Base-by-base conservation (phyloP, 2,113 vertebrate genomes). In the Taxidea taxus region DNA sequence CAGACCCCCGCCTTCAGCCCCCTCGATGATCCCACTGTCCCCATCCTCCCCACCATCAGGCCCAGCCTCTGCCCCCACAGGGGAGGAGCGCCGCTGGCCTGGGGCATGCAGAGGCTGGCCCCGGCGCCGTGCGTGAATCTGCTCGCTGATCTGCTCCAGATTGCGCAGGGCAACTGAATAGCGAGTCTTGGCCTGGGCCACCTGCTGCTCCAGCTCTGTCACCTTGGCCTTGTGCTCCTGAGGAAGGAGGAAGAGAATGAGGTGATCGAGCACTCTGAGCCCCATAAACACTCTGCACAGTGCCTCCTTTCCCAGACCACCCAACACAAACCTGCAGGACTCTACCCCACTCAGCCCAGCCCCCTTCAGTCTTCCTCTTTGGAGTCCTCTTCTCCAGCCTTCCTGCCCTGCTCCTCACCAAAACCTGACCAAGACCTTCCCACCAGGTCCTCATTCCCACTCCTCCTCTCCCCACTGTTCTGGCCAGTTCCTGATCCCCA, bases 131-230 rank as follows among this genome's bases (percentile, higher is more conserved):
- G 99, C 99, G 0, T 99, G 99, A 91, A 99, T 99, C 97, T 99
- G 99, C 91, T 99, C 99, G 0, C 99, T 99, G 98, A 99, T 99
- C 98, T 99, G 99, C 87, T 99, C 99, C 97, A 99, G 98, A 98
- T 99, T 99, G 7, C 99, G 98, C 39, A 99, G 98, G 16, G 99
- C 99, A 8, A 99, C 99, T 0, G 99, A 99, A 80, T 99, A 99
- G 2, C 99, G 98, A 0, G 98, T 99, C 98, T 99, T 99, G 37
- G 99, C 99, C 72, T 99, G 99, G 0, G 99, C 96, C 34, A 99
- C 99, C 7, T 97, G 98, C 56, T 98, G 97, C 97, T 99, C 99
- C 98, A 99, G 97, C 27, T 98, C 97, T 0, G 99, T 98, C 47
- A 99, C 99, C 66, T 99, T 99, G 78, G 99, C 98, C 96, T 99